Evolutionary conservation across 1,140 invertebrate genomes (phyloP).

Genomic region (Caenorhabditis briggsae): DNA sequence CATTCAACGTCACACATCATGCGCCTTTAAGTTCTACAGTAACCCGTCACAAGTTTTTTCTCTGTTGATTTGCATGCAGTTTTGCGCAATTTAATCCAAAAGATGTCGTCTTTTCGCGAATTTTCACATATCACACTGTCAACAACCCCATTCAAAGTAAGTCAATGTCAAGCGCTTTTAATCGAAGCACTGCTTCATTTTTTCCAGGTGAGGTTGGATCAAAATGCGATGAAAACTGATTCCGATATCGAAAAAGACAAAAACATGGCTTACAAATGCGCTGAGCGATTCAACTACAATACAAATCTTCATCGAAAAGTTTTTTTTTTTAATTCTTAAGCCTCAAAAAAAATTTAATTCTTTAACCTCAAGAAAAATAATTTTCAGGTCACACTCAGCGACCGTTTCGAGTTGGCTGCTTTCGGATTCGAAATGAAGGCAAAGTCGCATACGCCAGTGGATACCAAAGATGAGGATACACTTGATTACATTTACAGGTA

Average conservation of each 20-base stretch:
- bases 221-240: background rate
- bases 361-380: no score
- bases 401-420: slow-evolving; percentile 37
- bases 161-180: background rate
- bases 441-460: background rate
- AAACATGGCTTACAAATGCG: slow-evolving; percentile 32
- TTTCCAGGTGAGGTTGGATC: slow-evolving; percentile 7
- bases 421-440: slow-evolving; percentile 29
- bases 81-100: no score
- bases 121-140: slow-evolving; percentile 32
- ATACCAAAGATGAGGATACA: background rate
- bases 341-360: background rate
- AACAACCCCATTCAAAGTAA: slow-evolving; percentile 41
- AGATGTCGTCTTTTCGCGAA: background rate
- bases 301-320: slow-evolving; percentile 40
- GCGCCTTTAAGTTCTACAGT: slow-evolving; percentile 3
- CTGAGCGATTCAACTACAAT: slow-evolving; percentile 33
- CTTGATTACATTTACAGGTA: slow-evolving; percentile 9
- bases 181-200: background rate
- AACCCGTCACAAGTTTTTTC: background rate
- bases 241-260: slow-evolving; percentile 37
- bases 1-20: background rate
- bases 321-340: background rate
- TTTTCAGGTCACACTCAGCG: slow-evolving; percentile 31
- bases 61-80: no score